phyloP scores from a whole-genome alignment of 2,797 vertebrate genomes.

The Miichthys miiuy region DNA sequence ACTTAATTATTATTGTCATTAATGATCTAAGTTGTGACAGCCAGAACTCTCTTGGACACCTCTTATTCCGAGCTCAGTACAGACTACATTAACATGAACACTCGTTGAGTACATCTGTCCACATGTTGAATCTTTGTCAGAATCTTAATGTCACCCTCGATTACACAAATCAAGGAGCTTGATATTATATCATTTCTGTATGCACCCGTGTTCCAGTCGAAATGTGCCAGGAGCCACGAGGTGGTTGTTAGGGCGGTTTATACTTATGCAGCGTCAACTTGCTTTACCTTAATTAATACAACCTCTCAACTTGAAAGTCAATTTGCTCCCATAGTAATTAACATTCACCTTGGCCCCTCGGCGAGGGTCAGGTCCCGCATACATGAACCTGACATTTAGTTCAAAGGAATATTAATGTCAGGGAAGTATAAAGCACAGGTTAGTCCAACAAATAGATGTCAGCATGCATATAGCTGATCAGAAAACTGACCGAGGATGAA shows the following conservation, averaged over 20 bases:
- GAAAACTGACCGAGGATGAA: constrained; percentile 47
- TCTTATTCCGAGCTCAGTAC: not conserved
- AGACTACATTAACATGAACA: not conserved
- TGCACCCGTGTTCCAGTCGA: not conserved
- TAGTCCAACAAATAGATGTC: constrained; percentile 43
- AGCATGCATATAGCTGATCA: constrained; percentile 42
- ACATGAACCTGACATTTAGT: constrained; percentile 72
- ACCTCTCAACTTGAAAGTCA: constrained; percentile 68
- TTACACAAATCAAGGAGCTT: constrained; percentile 8
- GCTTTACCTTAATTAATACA: constrained; percentile 59
- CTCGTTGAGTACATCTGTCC: not conserved
- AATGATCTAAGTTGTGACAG: not conserved
- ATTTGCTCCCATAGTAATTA: constrained; percentile 67
- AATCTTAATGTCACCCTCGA: not conserved
- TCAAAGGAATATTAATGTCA: constrained; percentile 75
- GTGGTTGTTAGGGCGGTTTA: constrained; percentile 6
- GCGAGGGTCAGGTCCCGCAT: constrained; percentile 23
- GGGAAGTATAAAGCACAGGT: constrained; percentile 47
- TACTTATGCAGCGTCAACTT: constrained; percentile 40
- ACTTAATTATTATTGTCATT: not conserved
- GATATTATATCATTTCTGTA: not conserved
- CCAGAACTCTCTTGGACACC: not conserved
- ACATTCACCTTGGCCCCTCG: constrained; percentile 67
- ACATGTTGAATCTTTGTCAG: not conserved
- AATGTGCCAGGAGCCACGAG: not conserved